Percentiles rank a stretch among this genome's conserved stretches.
These are phyloP conservation scores for Agrilus cyanescens DNA, from an alignment of 2,888 invertebrate genomes.

Conservation along the genomic window DNA sequence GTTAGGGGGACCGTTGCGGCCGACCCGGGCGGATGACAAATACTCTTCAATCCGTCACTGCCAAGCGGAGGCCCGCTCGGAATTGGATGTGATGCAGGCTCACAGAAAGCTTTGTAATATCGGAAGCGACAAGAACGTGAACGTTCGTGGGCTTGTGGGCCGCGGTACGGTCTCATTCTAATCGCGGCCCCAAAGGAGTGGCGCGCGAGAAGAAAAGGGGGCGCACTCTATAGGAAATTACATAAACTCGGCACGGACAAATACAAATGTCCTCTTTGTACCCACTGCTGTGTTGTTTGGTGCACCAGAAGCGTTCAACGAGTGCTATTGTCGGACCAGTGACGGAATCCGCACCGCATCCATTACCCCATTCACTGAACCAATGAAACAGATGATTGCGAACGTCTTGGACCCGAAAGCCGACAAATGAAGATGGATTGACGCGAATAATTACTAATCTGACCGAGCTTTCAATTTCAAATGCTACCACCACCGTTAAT, in stretches of 20 bases:
- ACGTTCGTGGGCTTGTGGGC: slow-evolving; percentile 8
- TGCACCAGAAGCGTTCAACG: slow-evolving; percentile 34
- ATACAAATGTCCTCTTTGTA: slow-evolving; percentile 41
- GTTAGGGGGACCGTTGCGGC: slow-evolving; percentile 33
- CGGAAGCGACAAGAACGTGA: slow-evolving; percentile 32
- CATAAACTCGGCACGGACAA: slow-evolving; percentile 41
- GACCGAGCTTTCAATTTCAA: slow-evolving; percentile 35
- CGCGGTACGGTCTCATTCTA: slow-evolving; percentile 26
- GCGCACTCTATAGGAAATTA: slow-evolving; percentile 41
- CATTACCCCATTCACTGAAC: slow-evolving; percentile 37
- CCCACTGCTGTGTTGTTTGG: slow-evolving; percentile 26
- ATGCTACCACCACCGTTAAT: no score
- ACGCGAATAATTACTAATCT: slow-evolving; percentile 38
- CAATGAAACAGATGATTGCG: slow-evolving; percentile 40
- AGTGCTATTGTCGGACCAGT: slow-evolving; percentile 30
- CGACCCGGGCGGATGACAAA: slow-evolving; percentile 54
- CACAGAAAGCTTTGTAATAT: slow-evolving; percentile 40
- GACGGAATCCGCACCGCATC: slow-evolving; percentile 37
- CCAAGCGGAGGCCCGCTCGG: slow-evolving; percentile 40
- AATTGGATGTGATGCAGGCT: slow-evolving; percentile 40
- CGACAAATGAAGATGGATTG: slow-evolving; percentile 38
- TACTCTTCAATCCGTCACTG: slow-evolving; percentile 58
- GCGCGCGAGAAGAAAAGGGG: slow-evolving; percentile 28
- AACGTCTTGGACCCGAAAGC: slow-evolving; percentile 33
- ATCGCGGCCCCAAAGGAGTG: slow-evolving; percentile 30